A percentile compares a stretch with the other conserved stretches of the same genome.
Evolutionary conservation across 1,140 invertebrate genomes (phyloP).

Genomic region (Eriocheir sinensis): DNA sequence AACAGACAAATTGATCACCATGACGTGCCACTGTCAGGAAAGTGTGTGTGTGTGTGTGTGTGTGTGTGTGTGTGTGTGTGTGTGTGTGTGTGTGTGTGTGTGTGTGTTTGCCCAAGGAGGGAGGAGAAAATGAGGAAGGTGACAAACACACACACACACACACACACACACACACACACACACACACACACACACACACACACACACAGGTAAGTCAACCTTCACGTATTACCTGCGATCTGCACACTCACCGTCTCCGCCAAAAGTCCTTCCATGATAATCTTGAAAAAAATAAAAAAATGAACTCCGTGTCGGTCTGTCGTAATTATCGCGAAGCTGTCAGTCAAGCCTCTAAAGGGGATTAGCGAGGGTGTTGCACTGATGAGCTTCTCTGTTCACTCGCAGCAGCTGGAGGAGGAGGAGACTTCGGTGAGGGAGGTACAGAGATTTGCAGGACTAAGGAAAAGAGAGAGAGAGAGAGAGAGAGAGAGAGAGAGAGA

Average conservation of each 20-base stretch:
- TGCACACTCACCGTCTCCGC: neutral
- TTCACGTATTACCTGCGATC: slow-evolving; percentile 23
- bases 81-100: no score
- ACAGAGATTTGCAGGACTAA: no score
- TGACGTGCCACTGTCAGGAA: no score
- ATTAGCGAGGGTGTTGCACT: slow-evolving; percentile 1
- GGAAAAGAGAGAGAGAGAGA: no score
- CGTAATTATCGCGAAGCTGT: slow-evolving; percentile 24
- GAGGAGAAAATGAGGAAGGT: neutral
- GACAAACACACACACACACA: no score
- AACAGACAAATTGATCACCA: no score
- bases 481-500: no score
- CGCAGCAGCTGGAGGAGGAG: neutral
- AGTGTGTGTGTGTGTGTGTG: no score
- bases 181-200: neutral
- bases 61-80: no score
- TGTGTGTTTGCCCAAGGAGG: no score
- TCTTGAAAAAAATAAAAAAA: neutral
- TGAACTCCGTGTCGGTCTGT: neutral
- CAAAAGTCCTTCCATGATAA: neutral
- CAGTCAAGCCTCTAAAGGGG: slow-evolving; percentile 19
- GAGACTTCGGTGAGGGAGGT: no score
- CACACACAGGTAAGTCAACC: slow-evolving; percentile 8
- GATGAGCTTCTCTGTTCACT: slow-evolving; percentile 1
- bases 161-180: no score